These are phyloP conservation scores for Drosophila suboccidentalis DNA, from an alignment of 2,888 invertebrate species.

Conservation along the genomic window DNA sequence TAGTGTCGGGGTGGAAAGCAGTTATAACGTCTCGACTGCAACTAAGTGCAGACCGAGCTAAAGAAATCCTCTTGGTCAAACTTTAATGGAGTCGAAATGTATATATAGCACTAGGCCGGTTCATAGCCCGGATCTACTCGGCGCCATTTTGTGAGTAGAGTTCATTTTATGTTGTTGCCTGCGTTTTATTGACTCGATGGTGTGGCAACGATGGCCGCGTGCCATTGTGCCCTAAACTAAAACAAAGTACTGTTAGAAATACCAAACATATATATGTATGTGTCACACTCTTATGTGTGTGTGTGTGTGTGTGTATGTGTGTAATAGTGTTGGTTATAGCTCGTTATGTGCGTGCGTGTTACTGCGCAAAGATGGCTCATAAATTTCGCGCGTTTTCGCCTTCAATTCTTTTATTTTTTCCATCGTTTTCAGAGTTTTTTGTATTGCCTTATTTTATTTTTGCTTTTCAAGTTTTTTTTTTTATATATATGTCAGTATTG, in stretches of 20 bases:
- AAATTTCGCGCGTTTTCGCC: conserved; percentile 78
- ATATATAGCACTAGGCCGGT: conserved; percentile 18
- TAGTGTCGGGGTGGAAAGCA: not conserved
- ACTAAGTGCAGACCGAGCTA: conserved; percentile 63
- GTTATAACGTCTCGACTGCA: conserved; percentile 56
- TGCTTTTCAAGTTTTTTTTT: conserved; percentile 34
- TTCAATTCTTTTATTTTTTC: conserved; percentile 55
- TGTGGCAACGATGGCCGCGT: conserved; percentile 49
- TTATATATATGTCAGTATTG: conserved; percentile 30
- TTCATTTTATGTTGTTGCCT: conserved; percentile 76
- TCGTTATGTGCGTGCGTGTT: conserved; percentile 79
- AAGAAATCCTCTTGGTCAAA: conserved; percentile 57
- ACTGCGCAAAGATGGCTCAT: conserved; percentile 78
- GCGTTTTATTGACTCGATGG: conserved; percentile 77
- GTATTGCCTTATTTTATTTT: conserved; percentile 35
- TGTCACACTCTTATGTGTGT: conserved; percentile 23
- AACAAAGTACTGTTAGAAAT: conserved; percentile 77
- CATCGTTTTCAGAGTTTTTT: conserved; percentile 33
- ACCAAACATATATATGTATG: conserved; percentile 30
- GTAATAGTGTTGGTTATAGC: conserved; percentile 72
- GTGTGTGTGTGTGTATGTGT: conserved; percentile 34
- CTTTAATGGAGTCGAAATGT: conserved; percentile 60
- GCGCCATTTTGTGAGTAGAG: conserved; percentile 64
- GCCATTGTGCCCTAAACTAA: conserved; percentile 78
- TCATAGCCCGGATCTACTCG: conserved; percentile 36